These are phyloP conservation scores for Lycophotia porphyrea DNA, from an alignment of 2,888 invertebrate species.

Conservation along the genomic window DNA sequence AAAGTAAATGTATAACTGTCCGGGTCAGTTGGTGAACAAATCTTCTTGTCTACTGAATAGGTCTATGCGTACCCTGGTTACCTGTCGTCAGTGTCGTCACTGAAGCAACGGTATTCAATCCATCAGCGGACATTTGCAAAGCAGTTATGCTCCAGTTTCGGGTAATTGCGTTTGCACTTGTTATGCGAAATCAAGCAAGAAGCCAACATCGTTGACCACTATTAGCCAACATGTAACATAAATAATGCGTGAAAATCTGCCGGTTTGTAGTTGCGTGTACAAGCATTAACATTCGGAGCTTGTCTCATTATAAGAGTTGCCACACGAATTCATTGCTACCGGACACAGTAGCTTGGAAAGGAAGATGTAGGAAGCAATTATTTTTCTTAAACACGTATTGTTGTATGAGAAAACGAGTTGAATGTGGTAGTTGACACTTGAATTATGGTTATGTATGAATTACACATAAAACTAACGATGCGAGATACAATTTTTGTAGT, in stretches of 20 bases:
- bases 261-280: slow-evolving; percentile 63
- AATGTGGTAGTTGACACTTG: slow-evolving; percentile 34
- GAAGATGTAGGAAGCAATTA: slow-evolving; percentile 59
- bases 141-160: slow-evolving; percentile 83
- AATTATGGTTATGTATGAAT: slow-evolving; percentile 37
- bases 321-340: slow-evolving; percentile 51
- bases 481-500: neutral
- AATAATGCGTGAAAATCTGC: slow-evolving; percentile 80
- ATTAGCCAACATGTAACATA: slow-evolving; percentile 77
- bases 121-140: slow-evolving; percentile 75
- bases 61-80: slow-evolving; percentile 28
- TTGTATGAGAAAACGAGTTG: slow-evolving; percentile 43
- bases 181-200: slow-evolving; percentile 79
- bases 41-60: slow-evolving; percentile 23
- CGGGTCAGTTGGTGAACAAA: slow-evolving; percentile 27
- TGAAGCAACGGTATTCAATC: slow-evolving; percentile 66
- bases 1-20: slow-evolving; percentile 29
- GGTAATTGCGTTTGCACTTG: slow-evolving; percentile 83
- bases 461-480: slow-evolving; percentile 7
- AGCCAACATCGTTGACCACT: slow-evolving; percentile 72
- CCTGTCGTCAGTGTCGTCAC: slow-evolving; percentile 33
- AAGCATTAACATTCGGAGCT: slow-evolving; percentile 60
- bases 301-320: slow-evolving; percentile 46
- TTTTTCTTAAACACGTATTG: slow-evolving; percentile 57
- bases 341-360: slow-evolving; percentile 47